Evolutionary conservation across 2,888 invertebrate genomes (phyloP).

Genomic region (Aspidiotus destructor): DNA sequence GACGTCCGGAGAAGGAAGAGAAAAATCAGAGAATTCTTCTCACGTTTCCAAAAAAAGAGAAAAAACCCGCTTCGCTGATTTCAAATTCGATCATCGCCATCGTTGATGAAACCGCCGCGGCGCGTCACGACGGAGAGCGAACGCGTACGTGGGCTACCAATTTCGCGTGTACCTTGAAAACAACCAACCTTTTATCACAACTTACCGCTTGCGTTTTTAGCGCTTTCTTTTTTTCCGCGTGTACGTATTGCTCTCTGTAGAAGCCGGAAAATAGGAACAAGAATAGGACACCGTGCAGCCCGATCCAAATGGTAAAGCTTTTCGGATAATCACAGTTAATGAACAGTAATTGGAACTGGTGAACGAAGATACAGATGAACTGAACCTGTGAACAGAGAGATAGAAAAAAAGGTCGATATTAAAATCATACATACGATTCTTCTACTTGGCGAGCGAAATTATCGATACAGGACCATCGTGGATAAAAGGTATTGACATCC

Average conservation of each 20-base stretch:
- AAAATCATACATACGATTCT: background rate
- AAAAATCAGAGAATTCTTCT: too few relatives aligned
- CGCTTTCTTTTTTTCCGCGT: slow-evolving; percentile 38
- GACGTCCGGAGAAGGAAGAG: too few relatives aligned
- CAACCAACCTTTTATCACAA: background rate
- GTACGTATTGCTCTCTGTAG: slow-evolving; percentile 70
- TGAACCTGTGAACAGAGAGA: slow-evolving; percentile 57
- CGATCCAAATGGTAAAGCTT: slow-evolving; percentile 87
- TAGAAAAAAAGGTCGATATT: background rate
- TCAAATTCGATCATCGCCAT: too few relatives aligned
- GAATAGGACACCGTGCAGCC: slow-evolving; percentile 86
- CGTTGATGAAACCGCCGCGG: too few relatives aligned
- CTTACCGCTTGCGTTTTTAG: slow-evolving; percentile 42
- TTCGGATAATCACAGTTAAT: slow-evolving; percentile 85
- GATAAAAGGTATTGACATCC: too few relatives aligned
- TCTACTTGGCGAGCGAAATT: too few relatives aligned
- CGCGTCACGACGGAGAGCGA: too few relatives aligned
- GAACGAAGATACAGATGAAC: slow-evolving; percentile 82
- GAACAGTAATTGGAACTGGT: slow-evolving; percentile 84
- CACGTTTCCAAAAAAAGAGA: too few relatives aligned
- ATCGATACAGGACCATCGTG: too few relatives aligned
- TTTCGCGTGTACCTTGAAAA: background rate
- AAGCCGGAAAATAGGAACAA: slow-evolving; percentile 89
- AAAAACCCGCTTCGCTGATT: too few relatives aligned
- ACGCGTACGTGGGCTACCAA: too few relatives aligned